Conservation (phyloP, 2,888 invertebrate genomes). For the Chalcosyrphus nemorum region DNA sequence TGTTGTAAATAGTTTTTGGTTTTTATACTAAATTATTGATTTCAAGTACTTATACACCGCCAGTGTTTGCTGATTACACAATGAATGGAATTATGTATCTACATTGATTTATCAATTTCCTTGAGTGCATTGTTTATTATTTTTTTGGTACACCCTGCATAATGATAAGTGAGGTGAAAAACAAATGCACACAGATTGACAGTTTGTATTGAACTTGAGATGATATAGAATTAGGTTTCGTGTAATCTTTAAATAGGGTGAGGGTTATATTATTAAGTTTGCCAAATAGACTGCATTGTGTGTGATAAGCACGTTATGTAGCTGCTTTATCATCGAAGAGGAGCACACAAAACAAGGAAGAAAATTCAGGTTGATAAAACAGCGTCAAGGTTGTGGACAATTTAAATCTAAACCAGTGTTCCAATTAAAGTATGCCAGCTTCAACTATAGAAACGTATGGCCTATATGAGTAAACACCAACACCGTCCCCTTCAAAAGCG, state of each 20-base stretch:
- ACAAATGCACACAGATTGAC: not conserved
- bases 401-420: too few relatives aligned
- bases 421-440: too few relatives aligned
- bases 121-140: not conserved
- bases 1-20: conserved; percentile 5
- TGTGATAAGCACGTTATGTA: not conserved
- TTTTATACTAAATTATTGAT: not conserved
- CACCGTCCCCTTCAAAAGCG: too few relatives aligned
- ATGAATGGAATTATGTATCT: conserved; percentile 5
- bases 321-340: too few relatives aligned
- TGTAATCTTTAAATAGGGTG: not conserved
- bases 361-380: too few relatives aligned
- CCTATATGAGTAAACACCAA: too few relatives aligned
- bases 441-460: too few relatives aligned
- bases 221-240: not conserved
- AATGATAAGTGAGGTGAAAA: not conserved
- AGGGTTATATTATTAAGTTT: not conserved
- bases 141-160: not conserved
- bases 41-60: not conserved
- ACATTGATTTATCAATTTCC: conserved; percentile 21
- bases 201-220: conserved; percentile 1
- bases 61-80: conserved; percentile 5
- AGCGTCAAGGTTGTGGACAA: too few relatives aligned
- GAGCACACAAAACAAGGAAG: too few relatives aligned
- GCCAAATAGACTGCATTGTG: not conserved